Evolutionary conservation across 1,140 invertebrate species (phyloP), one percentile per base, ranked within the genome.

Genomic region (Hypothenemus hampei): DNA sequence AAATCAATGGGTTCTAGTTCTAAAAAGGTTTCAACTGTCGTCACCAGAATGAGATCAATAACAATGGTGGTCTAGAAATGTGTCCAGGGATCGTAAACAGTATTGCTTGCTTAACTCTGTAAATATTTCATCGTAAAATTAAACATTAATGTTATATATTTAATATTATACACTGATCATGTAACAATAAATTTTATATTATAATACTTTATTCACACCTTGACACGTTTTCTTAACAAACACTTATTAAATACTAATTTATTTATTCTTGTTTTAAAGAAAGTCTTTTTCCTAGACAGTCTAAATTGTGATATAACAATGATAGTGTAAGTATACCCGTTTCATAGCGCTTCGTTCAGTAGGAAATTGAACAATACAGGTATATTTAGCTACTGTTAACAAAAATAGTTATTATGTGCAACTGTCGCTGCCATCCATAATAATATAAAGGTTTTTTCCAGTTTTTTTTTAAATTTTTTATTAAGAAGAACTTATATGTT

Each of bases 221-320:
- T 53, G 24, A 19, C 21, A 33, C 29, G 23, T 39, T 47, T 31
- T 49, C 49, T 53, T 45, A 53, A 53, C 50, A 53, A 44, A 53
- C 50, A 53, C 50, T 53, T 44, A 51, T 51, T 51, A 41, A 37
- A 44, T 53, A 53, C 37, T 53, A 53, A 21, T 43, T 23, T 53
- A 20, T 18, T 18, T 43, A 11, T 8, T 6, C 24, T 15, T 15
- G 18, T 48, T 49, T 49, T 18, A 45, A 41, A 22, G 50, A 53
- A 44, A 53, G 39, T 53, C 41, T 43, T 44, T 31, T 53, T 53
- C 37, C 41, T 45, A 53, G 50, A 53, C 50, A 53, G 50, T 53
- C 50, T 53, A 53, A 53, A 53, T 53, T 13, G 44, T 53, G 29
- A 53, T 33, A 51, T 53, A 53, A 53, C 50, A 53, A 53, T 35